Base-by-base conservation (phyloP, 2,888 invertebrate genomes). In the Tetranychus piercei region DNA sequence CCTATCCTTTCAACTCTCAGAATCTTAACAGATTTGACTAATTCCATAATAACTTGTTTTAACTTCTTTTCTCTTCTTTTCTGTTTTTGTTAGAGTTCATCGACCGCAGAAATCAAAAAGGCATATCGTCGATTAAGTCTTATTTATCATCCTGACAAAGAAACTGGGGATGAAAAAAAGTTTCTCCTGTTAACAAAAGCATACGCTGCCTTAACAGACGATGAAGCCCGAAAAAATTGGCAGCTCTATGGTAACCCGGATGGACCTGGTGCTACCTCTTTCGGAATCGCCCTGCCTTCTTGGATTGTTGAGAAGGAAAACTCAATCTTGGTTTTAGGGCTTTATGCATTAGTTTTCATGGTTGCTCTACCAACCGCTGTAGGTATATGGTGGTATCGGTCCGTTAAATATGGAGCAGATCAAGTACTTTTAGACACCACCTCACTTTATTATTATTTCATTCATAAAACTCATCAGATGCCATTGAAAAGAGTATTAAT, bases 301-400 rank as follows among this genome's bases (percentile, higher is more conserved):
- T 99, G 99, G 99, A 95, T 99, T 82, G 95, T 99, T 11, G 96
- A 97, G 81, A 95, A 97, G 82, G 94, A 99, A 83, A 99, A 99
- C 82, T 96, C 96, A 79, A 89, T 97, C 43, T 96, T 82, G 81
- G 84, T 95, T 7, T 86, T 96, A 73, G 94, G 94, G 5, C 86
- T 94, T 1, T 96, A 96, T 84, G 95, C 91, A 6, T 85, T 97
- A 73, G 91, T 99, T 1, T 99, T 99, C 83, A 99, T 99, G 96
- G 90, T 99, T 75, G 92, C 95, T 69, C 84, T 99, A 75, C 86
- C 86, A 0, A 80, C 82, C 77, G 91, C 93, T 77, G 85, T 86
- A 79, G 97, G 97, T 72, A 91, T 91, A 79, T 99, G 99, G 99
- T 99, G 99, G 99, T 96, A 97, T 83, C 88, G 92, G 76, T 95